phyloP scores from a whole-genome alignment of 1,140 invertebrate genomes.

The Colletes latitarsis region DNA sequence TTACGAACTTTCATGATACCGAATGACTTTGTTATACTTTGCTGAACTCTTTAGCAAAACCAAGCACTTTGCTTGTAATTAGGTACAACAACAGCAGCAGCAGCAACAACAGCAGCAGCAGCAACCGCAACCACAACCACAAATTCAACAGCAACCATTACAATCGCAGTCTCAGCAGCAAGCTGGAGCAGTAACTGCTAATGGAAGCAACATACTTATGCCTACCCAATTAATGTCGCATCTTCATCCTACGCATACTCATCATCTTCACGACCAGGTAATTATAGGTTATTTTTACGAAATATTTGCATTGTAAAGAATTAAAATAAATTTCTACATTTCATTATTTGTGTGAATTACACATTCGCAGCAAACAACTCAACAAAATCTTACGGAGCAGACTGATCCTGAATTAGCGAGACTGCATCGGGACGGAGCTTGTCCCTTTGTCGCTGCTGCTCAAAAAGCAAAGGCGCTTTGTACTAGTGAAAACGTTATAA shows the following conservation, averaged over 20 bases:
- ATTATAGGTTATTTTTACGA: not conserved
- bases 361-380: conserved; percentile 62
- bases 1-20: too few relatives aligned
- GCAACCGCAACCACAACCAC: conserved; percentile 55
- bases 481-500: conserved; percentile 75
- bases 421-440: conserved; percentile 73
- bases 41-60: not conserved
- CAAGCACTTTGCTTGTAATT: not conserved
- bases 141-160: conserved; percentile 70
- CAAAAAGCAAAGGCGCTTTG: conserved; percentile 74
- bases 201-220: conserved; percentile 71
- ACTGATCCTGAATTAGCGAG: conserved; percentile 71
- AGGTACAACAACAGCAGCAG: conserved; percentile 75
- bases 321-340: not conserved
- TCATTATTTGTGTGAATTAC: not conserved
- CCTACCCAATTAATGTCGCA: conserved; percentile 78
- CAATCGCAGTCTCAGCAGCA: conserved; percentile 64
- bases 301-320: not conserved
- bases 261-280: conserved; percentile 75
- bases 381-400: conserved; percentile 69
- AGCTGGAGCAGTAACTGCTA: conserved; percentile 67
- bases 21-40: too few relatives aligned
- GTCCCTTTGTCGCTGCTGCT: conserved; percentile 75
- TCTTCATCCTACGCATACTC: conserved; percentile 75
- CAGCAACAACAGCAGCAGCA: conserved; percentile 77